Evolutionary conservation across 2,797 vertebrate genomes (phyloP).

Genomic region (Oceanodroma leucorhoa): DNA sequence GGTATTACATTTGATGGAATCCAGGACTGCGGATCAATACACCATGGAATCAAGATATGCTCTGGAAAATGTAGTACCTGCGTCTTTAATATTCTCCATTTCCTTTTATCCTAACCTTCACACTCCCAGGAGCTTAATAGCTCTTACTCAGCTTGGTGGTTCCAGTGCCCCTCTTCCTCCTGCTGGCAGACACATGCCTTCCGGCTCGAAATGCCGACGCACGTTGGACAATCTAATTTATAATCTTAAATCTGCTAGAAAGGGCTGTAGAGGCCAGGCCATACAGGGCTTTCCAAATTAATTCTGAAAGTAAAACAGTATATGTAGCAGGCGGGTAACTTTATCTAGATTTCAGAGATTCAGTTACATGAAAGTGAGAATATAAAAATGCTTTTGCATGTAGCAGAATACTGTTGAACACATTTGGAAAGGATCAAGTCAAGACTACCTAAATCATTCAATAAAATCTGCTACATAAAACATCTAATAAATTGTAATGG

Average conservation of each 20-base stretch:
- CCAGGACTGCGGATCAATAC: constrained; percentile 62
- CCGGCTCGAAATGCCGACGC: constrained; percentile 7
- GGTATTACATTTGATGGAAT: constrained; percentile 55
- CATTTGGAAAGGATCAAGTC: constrained; percentile 56
- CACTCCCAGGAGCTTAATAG: constrained; percentile 59
- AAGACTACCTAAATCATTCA: constrained; percentile 48
- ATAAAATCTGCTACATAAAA: constrained; percentile 47
- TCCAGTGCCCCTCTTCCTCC: constrained; percentile 58
- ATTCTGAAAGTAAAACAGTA: not conserved
- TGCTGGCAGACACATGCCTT: constrained; percentile 72
- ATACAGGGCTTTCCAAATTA: not conserved
- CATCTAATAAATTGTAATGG: constrained; percentile 47
- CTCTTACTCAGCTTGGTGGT: constrained; percentile 61
- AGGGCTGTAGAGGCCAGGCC: not conserved
- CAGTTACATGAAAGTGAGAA: constrained; percentile 18
- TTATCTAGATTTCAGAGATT: constrained; percentile 25
- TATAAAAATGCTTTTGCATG: not conserved
- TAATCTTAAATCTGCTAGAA: constrained; percentile 14
- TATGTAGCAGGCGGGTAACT: not conserved
- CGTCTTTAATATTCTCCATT: constrained; percentile 62
- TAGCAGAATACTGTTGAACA: constrained; percentile 1
- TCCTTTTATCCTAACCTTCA: constrained; percentile 72
- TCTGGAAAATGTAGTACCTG: constrained; percentile 75
- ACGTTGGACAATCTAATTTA: constrained; percentile 39
- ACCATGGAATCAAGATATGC: constrained; percentile 47